A percentile compares a stretch with the other conserved stretches of the same genome.
These are phyloP conservation scores for Sander vitreus DNA, from an alignment of 2,113 vertebrate genomes.

Conservation along the genomic window DNA sequence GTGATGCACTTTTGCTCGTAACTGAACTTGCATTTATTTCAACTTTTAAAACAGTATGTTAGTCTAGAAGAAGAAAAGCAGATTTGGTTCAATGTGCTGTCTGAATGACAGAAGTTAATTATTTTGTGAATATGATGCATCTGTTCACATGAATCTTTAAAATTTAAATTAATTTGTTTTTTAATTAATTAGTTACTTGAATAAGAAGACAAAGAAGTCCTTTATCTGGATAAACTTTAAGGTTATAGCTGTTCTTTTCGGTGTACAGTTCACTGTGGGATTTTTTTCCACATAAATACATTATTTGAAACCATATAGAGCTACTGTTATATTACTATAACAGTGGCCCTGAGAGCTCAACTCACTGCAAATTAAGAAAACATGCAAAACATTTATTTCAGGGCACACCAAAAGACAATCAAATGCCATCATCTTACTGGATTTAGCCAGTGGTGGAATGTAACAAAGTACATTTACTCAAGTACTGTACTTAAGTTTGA, in stretches of 20 bases:
- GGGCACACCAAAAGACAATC: constrained; percentile 74
- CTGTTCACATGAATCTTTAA: neutral
- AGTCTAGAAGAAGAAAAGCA: neutral
- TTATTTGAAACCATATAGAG: neutral
- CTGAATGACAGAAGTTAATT: neutral
- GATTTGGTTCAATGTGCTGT: neutral
- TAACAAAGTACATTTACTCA: no score
- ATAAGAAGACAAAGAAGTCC: neutral
- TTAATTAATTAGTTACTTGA: neutral
- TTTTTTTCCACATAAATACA: no score
- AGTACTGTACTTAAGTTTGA: no score
- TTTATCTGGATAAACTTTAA: no score
- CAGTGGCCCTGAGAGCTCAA: neutral
- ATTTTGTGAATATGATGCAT: neutral
- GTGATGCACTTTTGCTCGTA: neutral
- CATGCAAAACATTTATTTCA: constrained; percentile 47
- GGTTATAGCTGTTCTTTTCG: no score
- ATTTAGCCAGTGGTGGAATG: no score
- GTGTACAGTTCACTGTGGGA: no score
- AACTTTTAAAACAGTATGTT: neutral
- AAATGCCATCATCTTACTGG: constrained; percentile 67
- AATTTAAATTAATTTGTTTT: neutral
- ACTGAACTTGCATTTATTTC: neutral
- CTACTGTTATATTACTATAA: no score
- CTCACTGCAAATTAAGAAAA: neutral